Conservation (phyloP, 2,113 vertebrate species). For the Ammodytes marinus region DNA sequence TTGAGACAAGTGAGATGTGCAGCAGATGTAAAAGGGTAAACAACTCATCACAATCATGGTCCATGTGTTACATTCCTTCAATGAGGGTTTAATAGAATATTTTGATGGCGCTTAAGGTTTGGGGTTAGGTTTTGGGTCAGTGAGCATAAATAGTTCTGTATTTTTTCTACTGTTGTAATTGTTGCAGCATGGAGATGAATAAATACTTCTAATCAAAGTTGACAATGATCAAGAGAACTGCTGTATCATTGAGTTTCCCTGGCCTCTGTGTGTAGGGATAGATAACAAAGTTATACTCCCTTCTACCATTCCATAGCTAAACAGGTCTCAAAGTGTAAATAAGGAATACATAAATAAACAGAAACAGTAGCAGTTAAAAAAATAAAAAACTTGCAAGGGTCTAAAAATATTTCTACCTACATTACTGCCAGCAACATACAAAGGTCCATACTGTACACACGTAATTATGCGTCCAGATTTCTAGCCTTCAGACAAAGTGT, state of each 20-base stretch:
- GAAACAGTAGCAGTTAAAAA: neutral
- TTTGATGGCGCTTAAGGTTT: conserved; percentile 7
- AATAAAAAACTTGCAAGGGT: too few species aligned
- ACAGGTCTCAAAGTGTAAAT: neutral
- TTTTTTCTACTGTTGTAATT: conserved; percentile 33
- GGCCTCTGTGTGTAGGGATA: neutral
- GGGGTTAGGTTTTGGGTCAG: conserved; percentile 27
- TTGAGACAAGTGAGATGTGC: neutral
- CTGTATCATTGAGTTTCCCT: neutral
- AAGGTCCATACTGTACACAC: neutral
- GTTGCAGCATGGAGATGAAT: conserved; percentile 19
- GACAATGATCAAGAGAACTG: conserved; percentile 8
- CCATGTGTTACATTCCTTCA: neutral
- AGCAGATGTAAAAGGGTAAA: neutral
- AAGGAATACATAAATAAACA: neutral
- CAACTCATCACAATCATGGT: neutral
- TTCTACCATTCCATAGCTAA: neutral
- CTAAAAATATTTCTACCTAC: too few species aligned
- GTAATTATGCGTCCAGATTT: conserved; percentile 2
- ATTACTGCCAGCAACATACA: neutral
- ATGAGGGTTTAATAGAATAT: conserved; percentile 15
- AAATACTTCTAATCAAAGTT: conserved; percentile 29
- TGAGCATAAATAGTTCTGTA: conserved; percentile 16
- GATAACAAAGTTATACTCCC: neutral
- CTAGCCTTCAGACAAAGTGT: neutral